Base-by-base conservation (phyloP, 2,888 invertebrate genomes). In the Tenodera sinensis region DNA sequence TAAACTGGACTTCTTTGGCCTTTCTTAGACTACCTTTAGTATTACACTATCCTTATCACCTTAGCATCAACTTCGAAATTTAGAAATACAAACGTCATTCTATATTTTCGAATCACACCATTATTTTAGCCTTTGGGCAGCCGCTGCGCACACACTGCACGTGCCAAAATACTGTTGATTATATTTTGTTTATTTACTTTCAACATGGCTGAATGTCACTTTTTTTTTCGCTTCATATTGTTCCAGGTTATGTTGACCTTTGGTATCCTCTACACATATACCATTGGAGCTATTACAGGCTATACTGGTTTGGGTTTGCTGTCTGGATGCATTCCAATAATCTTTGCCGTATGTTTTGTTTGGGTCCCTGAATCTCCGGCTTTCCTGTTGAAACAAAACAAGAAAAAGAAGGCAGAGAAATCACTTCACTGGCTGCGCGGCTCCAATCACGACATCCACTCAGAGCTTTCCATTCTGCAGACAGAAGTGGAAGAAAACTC, bases 181-280 rank as follows among this genome's bases (percentile, higher is more conserved):
- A 12, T 42, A 42, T 42, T 34, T 42, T 12, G 42, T 42, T 9
- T 42, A 42, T 12, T 42, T 42, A 1, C 6, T 42, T 42, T 42
- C 42, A 12, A 9, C 12, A 1, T 42, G 9, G 12, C 12, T 12
- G 12, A 42, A 42, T 42, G 2, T 34, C 4, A 34, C 30, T 4
- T 30, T 34, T 15, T 4, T 14, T 83, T 83, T 28, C 25, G 1
- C 83, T 83, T 27, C 4, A 3, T 83, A 7, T 28, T 83, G 83
- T 83, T 27, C 12, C 98, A 98, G 92, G 93, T 99, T 54, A 96
- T 97, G 95, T 94, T 98, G 89, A 97, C 97, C 0, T 93, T 96
- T 25, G 98, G 98, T 91, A 97, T 98, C 89, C 94, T 98, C 0
- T 94, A 97, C 90, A 95, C 96, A 0, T 96, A 96, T 92, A 92